Evolutionary conservation across 2,113 vertebrate species (phyloP).

Genomic region (Shinisaurus crocodilurus): DNA sequence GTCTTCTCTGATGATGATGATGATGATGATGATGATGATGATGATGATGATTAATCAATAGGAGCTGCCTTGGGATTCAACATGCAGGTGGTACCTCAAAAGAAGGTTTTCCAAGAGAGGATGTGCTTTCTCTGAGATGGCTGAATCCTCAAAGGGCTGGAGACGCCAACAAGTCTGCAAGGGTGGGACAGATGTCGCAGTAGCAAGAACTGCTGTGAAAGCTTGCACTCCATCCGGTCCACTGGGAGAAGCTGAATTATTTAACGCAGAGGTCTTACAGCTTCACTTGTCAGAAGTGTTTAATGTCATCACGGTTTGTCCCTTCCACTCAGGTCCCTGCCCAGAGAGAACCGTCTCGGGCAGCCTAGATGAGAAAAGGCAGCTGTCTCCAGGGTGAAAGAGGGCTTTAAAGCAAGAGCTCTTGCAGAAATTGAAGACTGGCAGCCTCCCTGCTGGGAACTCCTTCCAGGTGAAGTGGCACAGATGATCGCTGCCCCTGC

Average conservation of each 20-base stretch:
- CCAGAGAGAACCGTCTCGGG: background rate
- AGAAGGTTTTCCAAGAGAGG: background rate
- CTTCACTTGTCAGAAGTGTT: constrained; percentile 1
- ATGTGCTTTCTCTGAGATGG: background rate
- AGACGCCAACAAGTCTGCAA: background rate
- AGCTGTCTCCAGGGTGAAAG: constrained; percentile 10
- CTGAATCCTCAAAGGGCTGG: constrained; percentile 4
- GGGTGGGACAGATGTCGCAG: background rate
- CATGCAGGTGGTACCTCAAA: background rate
- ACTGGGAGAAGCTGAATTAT: background rate
- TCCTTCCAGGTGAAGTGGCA: background rate
- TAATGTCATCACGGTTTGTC: constrained; percentile 11
- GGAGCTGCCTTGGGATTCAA: background rate
- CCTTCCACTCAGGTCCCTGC: background rate
- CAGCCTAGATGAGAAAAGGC: background rate
- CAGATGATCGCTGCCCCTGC: constrained; percentile 8
- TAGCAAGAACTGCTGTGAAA: constrained; percentile 5
- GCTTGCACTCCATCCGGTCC: background rate
- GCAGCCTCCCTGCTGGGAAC: background rate
- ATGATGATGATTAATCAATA: background rate
- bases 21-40: too few relatives aligned
- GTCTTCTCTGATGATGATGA: too few relatives aligned
- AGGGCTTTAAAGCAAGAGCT: background rate
- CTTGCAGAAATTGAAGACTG: background rate
- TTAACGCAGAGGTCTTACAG: constrained; percentile 19